Conservation (phyloP, 1,140 invertebrate genomes). For the Dryas iulia region DNA sequence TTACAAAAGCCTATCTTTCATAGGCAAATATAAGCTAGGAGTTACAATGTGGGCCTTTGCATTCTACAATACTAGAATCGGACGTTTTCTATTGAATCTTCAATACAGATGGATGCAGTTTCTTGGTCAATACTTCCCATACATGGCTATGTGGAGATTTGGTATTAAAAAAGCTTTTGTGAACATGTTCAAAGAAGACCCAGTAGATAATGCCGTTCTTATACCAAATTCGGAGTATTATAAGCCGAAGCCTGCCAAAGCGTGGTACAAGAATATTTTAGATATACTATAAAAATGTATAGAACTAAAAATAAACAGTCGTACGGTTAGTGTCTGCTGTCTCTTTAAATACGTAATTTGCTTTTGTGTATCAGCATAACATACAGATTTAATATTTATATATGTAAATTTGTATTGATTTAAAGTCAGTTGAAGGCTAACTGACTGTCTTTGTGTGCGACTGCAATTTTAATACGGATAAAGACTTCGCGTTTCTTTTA, state of each 20-base stretch:
- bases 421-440: too few relatives aligned
- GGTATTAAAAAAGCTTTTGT: conserved; percentile 34
- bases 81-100: conserved; percentile 31
- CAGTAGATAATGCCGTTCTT: conserved; percentile 26
- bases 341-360: too few relatives aligned
- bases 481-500: too few relatives aligned
- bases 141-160: conserved; percentile 29
- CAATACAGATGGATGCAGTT: conserved; percentile 19
- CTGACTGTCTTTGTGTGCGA: too few relatives aligned
- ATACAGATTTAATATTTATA: too few relatives aligned
- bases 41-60: not conserved
- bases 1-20: conserved; percentile 32
- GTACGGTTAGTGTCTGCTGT: too few relatives aligned
- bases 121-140: conserved; percentile 35
- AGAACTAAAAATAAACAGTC: too few relatives aligned
- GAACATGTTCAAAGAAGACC: conserved; percentile 33
- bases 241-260: conserved; percentile 17
- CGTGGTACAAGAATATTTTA: conserved; percentile 27
- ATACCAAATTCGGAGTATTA: conserved; percentile 37
- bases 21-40: conserved; percentile 31
- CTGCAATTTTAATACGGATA: too few relatives aligned
- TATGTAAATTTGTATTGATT: too few relatives aligned
- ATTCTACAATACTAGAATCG: conserved; percentile 33
- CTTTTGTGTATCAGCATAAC: too few relatives aligned
- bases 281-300: conserved; percentile 24